Base-by-base conservation (phyloP, 2,797 vertebrate species). In the Clangula hyemalis region DNA sequence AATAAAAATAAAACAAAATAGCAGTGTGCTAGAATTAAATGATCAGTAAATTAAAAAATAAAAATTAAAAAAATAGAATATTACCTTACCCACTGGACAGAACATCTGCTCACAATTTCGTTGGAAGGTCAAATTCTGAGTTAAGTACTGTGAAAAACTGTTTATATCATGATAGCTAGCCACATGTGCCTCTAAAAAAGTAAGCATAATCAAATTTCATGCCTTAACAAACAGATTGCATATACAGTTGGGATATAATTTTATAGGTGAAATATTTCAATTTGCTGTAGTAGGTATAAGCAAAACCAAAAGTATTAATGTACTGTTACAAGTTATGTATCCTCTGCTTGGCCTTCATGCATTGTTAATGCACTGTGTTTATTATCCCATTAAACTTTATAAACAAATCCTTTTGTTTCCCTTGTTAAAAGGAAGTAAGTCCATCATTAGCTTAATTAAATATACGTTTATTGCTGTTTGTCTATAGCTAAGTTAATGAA, bases 101-200 rank as follows among this genome's bases (percentile, higher is more conserved):
- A 95, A 74, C 56, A 74, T 90, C 73, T 80, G 60, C 64, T 49
- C 49, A 57, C 11, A 78, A 43, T 64, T 93, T 72, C 39, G 94
- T 78, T 24, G 6, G 51, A 91, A 96, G 85, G 81, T 93, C 80
- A 92, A 66, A 93, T 28, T 11, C n/a, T 72, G 78, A 81, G 41
- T 80, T 86, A 93, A 90, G 80, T 78, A 75, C 58, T 87, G 57
- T 84, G 81, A 91, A 93, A 65, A 74, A 82, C 77, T 76, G 11
- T 24, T 87, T 80, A 39, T 78, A 49, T 60, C 79, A 73, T 57
- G 58, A 30, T 87, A 49, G 28, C 14, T 81, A 75, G 51, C 79
- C 34, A 81, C 10, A 47, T 32, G 11, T 61, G 45, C 32, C 68
- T 86, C 53, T 93, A 72, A 90, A 85, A n/a, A 86, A 95, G 51